These are phyloP conservation scores for Typhlichthys subterraneus DNA, from an alignment of 2,797 vertebrate genomes.

Conservation along the genomic window DNA sequence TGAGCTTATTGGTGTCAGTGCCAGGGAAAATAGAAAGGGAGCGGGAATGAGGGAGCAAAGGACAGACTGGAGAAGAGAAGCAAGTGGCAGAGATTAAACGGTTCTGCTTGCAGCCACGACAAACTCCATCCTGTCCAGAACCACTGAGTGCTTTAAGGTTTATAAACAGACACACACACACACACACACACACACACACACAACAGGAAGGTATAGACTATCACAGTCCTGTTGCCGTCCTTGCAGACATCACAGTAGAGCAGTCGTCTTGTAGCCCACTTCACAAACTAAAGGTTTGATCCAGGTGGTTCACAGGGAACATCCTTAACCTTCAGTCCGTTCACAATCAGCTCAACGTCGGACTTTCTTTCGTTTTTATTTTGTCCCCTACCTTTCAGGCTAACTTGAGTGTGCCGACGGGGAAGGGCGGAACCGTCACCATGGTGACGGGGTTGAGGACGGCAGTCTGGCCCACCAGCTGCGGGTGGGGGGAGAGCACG, in stretches of 20 bases:
- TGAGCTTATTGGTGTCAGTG: slow-evolving; percentile 70
- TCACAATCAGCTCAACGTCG: background rate
- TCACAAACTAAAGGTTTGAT: slow-evolving; percentile 11
- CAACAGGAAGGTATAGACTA: background rate
- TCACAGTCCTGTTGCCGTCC: slow-evolving; percentile 34
- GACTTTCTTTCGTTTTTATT: background rate
- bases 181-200: background rate
- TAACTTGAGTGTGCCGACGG: slow-evolving; percentile 95
- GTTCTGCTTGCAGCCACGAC: slow-evolving; percentile 45
- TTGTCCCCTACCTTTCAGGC: slow-evolving; percentile 81
- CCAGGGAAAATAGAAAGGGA: slow-evolving; percentile 19
- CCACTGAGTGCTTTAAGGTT: slow-evolving; percentile 31
- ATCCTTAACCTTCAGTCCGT: background rate
- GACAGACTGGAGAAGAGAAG: slow-evolving; percentile 27
- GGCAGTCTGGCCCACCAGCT: slow-evolving; percentile 88
- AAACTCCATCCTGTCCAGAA: slow-evolving; percentile 45
- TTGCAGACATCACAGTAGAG: slow-evolving; percentile 28
- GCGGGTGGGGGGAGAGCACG: slow-evolving; percentile 82
- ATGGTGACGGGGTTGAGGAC: slow-evolving; percentile 97
- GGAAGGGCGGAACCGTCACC: slow-evolving; percentile 96
- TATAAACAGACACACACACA: slow-evolving; percentile 10
- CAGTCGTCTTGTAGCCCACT: slow-evolving; percentile 2
- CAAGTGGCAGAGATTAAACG: slow-evolving; percentile 48
- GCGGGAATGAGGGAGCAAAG: slow-evolving; percentile 12
- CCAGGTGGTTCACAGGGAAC: slow-evolving; percentile 1